Evolutionary conservation across 2,888 invertebrate genomes (phyloP).

Genomic region (Microplitis deprimator): DNA sequence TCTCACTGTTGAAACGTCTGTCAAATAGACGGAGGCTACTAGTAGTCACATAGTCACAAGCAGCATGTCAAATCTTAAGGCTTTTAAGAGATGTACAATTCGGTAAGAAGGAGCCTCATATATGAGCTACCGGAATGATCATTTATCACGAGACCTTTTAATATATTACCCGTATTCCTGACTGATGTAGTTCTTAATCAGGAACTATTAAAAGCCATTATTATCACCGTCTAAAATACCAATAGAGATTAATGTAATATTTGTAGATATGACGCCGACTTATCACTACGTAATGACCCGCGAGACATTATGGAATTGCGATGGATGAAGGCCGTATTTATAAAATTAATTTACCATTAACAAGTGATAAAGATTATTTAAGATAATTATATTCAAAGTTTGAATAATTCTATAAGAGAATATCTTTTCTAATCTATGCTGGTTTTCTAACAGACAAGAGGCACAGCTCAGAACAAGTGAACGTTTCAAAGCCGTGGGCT

Average conservation of each 20-base stretch:
- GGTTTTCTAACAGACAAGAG: conserved; percentile 12
- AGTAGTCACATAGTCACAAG: conserved; percentile 5
- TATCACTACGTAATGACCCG: conserved; percentile 22
- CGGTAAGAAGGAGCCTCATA: conserved; percentile 7
- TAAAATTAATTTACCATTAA: conserved; percentile 23
- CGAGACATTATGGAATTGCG: conserved; percentile 15
- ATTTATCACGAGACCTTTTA: conserved; percentile 20
- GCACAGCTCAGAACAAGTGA: conserved; percentile 39
- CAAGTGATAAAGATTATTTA: conserved; percentile 13
- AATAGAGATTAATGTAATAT: conserved; percentile 32
- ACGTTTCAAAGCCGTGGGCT: conserved; percentile 40
- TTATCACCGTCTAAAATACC: conserved; percentile 19
- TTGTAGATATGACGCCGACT: conserved; percentile 9
- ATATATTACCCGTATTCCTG: neutral
- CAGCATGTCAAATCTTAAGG: conserved; percentile 6
- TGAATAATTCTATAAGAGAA: neutral
- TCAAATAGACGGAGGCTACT: conserved; percentile 23
- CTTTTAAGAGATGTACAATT: conserved; percentile 14
- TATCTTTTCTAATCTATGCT: conserved; percentile 5
- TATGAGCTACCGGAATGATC: conserved; percentile 21
- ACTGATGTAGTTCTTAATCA: conserved; percentile 24
- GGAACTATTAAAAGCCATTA: conserved; percentile 27
- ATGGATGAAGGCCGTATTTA: conserved; percentile 8
- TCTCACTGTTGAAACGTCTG: conserved; percentile 33
- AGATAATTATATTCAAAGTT: neutral